These are phyloP conservation scores for Digitonthophagus gazella DNA, from an alignment of 2,888 invertebrate species.

Conservation along the genomic window DNA sequence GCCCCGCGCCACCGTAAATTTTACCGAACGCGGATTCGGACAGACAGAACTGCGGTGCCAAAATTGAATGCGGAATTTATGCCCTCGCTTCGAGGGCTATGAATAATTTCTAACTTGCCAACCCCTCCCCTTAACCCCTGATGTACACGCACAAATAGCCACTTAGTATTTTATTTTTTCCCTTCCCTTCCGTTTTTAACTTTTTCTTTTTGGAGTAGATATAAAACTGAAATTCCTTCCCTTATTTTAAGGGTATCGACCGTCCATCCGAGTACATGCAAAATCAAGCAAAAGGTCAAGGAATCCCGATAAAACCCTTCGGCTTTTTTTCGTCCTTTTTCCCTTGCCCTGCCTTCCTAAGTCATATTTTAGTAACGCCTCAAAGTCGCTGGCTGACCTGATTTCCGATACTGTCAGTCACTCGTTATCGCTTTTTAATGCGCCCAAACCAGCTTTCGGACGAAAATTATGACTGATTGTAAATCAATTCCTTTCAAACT, in stretches of 20 bases:
- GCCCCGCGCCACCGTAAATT: conserved; percentile 3
- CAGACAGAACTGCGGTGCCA: conserved; percentile 7
- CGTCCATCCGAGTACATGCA: not conserved
- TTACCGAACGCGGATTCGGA: conserved; percentile 5
- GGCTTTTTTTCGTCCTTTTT: not conserved
- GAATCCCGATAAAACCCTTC: not conserved
- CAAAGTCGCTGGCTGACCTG: not conserved
- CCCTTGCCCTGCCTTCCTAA: not conserved
- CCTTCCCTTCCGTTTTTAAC: too few species aligned
- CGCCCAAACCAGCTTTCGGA: not conserved
- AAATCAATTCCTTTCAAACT: not conserved
- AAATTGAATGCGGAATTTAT: conserved; percentile 13
- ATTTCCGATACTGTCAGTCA: not conserved
- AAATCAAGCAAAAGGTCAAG: not conserved
- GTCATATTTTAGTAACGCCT: not conserved
- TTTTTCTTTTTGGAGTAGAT: too few species aligned
- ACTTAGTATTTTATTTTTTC: too few species aligned
- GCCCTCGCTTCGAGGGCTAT: not conserved
- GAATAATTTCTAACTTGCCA: not conserved
- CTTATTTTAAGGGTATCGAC: not conserved
- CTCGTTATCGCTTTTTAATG: not conserved
- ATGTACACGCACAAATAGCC: not conserved
- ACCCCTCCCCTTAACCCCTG: not conserved
- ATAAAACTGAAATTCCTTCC: too few species aligned
- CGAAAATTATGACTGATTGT: not conserved